Evolutionary conservation across 2,113 vertebrate genomes (phyloP).

Genomic region (Mesocricetus auratus): DNA sequence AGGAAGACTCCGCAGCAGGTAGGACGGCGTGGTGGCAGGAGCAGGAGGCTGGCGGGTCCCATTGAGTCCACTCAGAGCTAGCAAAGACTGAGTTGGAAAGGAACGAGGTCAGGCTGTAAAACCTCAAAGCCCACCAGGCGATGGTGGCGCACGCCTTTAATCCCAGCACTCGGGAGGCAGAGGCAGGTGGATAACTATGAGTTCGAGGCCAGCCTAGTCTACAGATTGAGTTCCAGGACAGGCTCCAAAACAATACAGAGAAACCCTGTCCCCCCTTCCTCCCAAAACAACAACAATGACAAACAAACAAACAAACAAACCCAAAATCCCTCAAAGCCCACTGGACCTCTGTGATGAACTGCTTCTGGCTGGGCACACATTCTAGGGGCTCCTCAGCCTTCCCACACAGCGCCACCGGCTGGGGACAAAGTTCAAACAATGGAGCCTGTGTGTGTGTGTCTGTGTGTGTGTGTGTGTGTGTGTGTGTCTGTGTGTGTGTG

Average conservation of each 20-base stretch:
- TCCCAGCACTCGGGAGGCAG: too few relatives aligned
- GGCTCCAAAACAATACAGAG: too few relatives aligned
- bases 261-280: too few relatives aligned
- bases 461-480: too few relatives aligned
- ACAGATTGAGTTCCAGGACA: too few relatives aligned
- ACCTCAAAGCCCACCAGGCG: not conserved
- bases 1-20: not conserved
- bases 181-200: too few relatives aligned
- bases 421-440: not conserved
- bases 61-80: not conserved
- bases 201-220: too few relatives aligned
- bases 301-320: too few relatives aligned
- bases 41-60: not conserved
- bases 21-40: not conserved
- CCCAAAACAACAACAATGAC: too few relatives aligned
- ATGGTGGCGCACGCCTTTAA: too few relatives aligned
- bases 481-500: too few relatives aligned
- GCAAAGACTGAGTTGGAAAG: not conserved
- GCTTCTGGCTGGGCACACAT: not conserved
- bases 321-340: not conserved
- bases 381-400: not conserved
- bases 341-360: not conserved
- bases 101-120: not conserved
- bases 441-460: too few relatives aligned
- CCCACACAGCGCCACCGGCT: not conserved